Conservation (phyloP, 2,888 invertebrate genomes). For the Amiota mariae region DNA sequence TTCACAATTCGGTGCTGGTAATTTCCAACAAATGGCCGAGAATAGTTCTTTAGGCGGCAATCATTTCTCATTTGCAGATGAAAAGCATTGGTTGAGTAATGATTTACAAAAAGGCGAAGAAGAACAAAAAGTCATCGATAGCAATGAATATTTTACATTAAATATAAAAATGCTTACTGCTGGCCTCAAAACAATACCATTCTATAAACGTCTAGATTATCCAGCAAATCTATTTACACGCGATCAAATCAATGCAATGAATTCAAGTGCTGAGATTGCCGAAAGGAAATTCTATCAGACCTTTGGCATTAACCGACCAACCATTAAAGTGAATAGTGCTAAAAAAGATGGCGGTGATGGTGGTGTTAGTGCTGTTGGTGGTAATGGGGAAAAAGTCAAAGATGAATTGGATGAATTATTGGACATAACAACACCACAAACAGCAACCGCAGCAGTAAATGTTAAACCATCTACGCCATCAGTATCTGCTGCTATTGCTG, state of each 20-base stretch:
- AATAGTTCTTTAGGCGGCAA: constrained; percentile 69
- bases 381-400: constrained; percentile 34
- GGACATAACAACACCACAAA: constrained; percentile 57
- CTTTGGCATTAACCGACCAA: constrained; percentile 37
- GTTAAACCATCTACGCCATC: constrained; percentile 32
- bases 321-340: constrained; percentile 22
- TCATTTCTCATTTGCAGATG: constrained; percentile 73
- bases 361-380: too few species aligned
- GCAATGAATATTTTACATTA: constrained; percentile 72
- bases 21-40: constrained; percentile 72
- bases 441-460: constrained; percentile 44
- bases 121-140: constrained; percentile 33
- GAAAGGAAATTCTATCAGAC: constrained; percentile 65
- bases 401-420: constrained; percentile 70
- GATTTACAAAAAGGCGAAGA: constrained; percentile 46
- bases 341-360: too few species aligned
- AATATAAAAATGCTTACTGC: constrained; percentile 72
- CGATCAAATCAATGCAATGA: constrained; percentile 65
- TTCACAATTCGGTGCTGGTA: constrained; percentile 68
- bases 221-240: constrained; percentile 71
- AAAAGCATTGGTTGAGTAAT: constrained; percentile 73
- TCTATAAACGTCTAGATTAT: constrained; percentile 73
- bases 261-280: constrained; percentile 63
- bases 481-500: constrained; percentile 17
- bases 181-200: constrained; percentile 74